Conservation (phyloP, 2,113 vertebrate species). For the Cygnus atratus region DNA sequence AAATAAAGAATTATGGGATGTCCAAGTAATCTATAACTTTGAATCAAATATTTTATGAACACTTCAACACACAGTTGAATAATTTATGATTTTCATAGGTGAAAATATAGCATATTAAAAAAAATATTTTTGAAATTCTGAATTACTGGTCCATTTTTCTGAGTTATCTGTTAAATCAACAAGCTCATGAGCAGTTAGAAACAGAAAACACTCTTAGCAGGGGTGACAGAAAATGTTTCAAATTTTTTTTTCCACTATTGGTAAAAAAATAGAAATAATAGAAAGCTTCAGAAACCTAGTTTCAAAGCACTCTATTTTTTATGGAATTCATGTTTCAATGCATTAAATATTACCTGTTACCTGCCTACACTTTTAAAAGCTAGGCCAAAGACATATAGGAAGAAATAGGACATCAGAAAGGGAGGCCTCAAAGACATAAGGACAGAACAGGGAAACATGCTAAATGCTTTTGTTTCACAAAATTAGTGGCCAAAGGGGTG, state of each 20-base stretch:
- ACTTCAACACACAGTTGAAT: constrained; percentile 40
- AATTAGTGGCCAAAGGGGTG: neutral
- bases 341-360: neutral
- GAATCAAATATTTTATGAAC: constrained; percentile 22
- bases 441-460: neutral
- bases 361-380: neutral
- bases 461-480: neutral
- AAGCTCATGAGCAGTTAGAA: constrained; percentile 23
- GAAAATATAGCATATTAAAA: neutral
- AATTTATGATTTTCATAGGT: neutral
- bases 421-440: neutral
- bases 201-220: neutral
- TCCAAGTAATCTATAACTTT: constrained; percentile 25
- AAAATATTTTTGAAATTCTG: neutral
- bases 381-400: neutral
- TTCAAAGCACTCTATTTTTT: neutral
- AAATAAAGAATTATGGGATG: constrained; percentile 44
- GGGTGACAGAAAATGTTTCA: neutral
- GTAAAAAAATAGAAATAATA: neutral
- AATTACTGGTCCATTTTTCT: neutral
- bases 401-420: neutral
- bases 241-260: neutral
- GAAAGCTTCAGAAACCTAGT: neutral
- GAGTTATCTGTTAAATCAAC: constrained; percentile 15
- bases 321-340: neutral